Percentiles rank a stretch among this genome's conserved stretches.
phyloP scores from a whole-genome alignment of 2,797 vertebrate genomes.

The Discoglossus pictus region DNA sequence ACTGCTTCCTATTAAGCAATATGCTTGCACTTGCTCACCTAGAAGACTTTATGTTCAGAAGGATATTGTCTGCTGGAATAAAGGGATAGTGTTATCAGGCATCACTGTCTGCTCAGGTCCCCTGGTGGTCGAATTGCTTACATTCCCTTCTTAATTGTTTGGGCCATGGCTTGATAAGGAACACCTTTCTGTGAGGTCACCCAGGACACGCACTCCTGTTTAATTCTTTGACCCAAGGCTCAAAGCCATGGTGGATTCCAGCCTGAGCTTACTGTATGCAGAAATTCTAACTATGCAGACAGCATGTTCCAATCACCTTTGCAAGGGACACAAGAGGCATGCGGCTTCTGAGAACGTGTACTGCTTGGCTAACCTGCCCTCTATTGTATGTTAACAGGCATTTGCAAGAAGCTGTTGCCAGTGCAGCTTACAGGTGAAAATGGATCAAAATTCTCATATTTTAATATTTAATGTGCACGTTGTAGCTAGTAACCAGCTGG shows the following conservation, averaged over 20 bases:
- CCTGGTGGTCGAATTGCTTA: conserved; percentile 19
- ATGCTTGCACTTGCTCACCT: no score
- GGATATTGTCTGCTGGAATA: no score
- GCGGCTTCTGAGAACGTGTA: conserved; percentile 2
- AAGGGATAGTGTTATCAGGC: no score
- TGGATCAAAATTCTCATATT: no score
- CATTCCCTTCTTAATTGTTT: conserved; percentile 5
- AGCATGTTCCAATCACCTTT: conserved; percentile 40
- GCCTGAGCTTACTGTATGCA: conserved; percentile 34
- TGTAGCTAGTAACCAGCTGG: no score
- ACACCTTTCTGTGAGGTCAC: conserved; percentile 28
- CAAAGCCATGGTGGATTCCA: conserved; percentile 29
- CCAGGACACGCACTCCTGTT: conserved; percentile 15
- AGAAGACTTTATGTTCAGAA: no score
- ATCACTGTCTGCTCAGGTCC: conserved; percentile 1
- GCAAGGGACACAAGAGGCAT: conserved; percentile 10
- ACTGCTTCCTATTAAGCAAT: no score
- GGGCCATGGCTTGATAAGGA: conserved; percentile 18
- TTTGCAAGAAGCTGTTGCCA: background rate
- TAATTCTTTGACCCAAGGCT: conserved; percentile 30
- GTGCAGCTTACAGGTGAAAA: no score
- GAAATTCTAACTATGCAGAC: conserved; percentile 47
- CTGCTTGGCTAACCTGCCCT: conserved; percentile 12
- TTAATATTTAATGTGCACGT: no score
- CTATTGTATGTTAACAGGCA: conserved; percentile 5